phyloP scores from a whole-genome alignment of 1,140 invertebrate genomes.

The Drosophila arawakana region DNA sequence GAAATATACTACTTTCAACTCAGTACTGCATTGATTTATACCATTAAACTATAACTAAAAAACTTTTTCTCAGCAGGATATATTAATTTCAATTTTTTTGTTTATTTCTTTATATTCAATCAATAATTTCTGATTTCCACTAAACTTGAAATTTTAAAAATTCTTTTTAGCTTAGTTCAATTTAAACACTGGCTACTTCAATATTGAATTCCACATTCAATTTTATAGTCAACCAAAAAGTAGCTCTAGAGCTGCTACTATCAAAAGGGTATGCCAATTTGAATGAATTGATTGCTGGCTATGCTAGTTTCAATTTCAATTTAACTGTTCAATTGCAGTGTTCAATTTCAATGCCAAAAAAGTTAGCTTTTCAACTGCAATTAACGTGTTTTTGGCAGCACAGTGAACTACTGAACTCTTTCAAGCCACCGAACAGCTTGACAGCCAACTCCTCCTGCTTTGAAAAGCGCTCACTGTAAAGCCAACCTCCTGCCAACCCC shows the following conservation, averaged over 20 bases:
- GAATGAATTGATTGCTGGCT: too few relatives aligned
- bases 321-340: background rate
- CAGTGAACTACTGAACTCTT: conserved; percentile 39
- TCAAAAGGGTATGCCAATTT: too few relatives aligned
- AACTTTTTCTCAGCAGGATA: too few relatives aligned
- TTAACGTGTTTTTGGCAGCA: background rate
- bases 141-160: background rate
- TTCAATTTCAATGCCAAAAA: conserved; percentile 20
- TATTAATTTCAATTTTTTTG: too few relatives aligned
- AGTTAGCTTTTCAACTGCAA: background rate
- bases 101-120: background rate
- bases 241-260: background rate
- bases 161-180: background rate
- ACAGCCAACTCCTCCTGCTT: background rate
- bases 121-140: background rate
- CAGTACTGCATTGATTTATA: background rate
- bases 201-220: background rate
- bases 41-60: too few relatives aligned
- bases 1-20: too few relatives aligned
- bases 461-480: too few relatives aligned
- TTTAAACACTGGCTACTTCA: background rate
- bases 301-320: too few relatives aligned
- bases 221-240: background rate
- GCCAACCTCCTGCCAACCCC: background rate
- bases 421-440: background rate